phyloP scores from a whole-genome alignment of 92 coral and sea anemone genomes.

The Hydrozoanthus gracilis region DNA sequence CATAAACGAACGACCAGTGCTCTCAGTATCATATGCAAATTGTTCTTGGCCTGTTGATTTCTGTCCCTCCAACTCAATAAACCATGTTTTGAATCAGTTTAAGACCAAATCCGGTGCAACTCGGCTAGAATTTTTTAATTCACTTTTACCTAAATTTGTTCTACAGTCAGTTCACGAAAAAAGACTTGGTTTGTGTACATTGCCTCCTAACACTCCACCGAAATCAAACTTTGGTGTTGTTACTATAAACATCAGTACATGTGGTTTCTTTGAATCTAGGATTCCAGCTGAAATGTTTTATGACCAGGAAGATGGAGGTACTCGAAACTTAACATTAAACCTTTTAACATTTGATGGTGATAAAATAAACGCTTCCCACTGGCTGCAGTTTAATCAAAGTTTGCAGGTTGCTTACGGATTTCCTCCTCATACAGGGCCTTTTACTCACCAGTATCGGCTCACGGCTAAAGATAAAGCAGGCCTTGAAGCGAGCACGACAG shows the following conservation, averaged over 20 bases:
- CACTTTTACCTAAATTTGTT: slow-evolving; percentile 44
- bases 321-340: slow-evolving; percentile 64
- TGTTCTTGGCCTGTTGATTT: slow-evolving; percentile 12
- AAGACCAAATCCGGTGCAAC: slow-evolving; percentile 10
- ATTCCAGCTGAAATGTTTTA: slow-evolving; percentile 65
- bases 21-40: slow-evolving; percentile 20
- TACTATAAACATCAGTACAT: slow-evolving; percentile 19
- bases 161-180: slow-evolving; percentile 12
- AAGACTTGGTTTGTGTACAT: slow-evolving; percentile 21
- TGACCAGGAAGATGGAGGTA: slow-evolving; percentile 80
- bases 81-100: not conserved
- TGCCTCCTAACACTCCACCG: slow-evolving; percentile 44
- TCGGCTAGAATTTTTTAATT: slow-evolving; percentile 2
- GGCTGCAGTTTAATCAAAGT: slow-evolving; percentile 63
- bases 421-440: slow-evolving; percentile 43
- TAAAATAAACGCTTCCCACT: slow-evolving; percentile 43
- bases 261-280: slow-evolving; percentile 25
- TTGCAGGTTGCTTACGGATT: slow-evolving; percentile 61
- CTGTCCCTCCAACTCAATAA: not conserved
- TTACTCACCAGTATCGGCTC: slow-evolving; percentile 64
- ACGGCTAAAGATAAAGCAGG: slow-evolving; percentile 75
- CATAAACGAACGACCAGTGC: not conserved
- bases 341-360: slow-evolving; percentile 52
- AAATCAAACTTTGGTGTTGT: not conserved
- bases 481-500: slow-evolving; percentile 45